These are phyloP conservation scores for Embidobia sp. DNA, from an alignment of 2,888 invertebrate genomes.

Conservation along the genomic window DNA sequence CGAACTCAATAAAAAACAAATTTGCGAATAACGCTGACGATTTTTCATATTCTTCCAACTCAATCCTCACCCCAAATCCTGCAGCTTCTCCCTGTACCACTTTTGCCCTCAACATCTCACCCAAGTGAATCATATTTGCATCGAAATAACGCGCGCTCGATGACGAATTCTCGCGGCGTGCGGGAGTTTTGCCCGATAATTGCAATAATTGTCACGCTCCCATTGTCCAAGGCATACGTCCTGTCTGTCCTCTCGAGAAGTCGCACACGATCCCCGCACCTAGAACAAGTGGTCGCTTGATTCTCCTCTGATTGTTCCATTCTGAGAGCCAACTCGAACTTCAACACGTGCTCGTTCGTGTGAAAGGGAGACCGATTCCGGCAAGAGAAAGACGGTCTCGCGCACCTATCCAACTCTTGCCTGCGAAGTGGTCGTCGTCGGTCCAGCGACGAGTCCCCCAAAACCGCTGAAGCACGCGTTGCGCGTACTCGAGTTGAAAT, in stretches of 20 bases:
- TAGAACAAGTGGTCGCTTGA: conserved; percentile 81
- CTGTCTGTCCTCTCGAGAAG: conserved; percentile 72
- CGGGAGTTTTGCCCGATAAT: conserved; percentile 72
- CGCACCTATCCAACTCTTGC: conserved; percentile 63
- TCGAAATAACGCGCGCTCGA: conserved; percentile 69
- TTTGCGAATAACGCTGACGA: no score
- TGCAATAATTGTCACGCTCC: conserved; percentile 79
- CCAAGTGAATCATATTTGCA: conserved; percentile 71
- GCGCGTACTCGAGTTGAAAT: conserved; percentile 39
- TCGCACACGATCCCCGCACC: conserved; percentile 69
- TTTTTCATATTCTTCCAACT: no score
- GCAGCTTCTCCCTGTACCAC: not conserved
- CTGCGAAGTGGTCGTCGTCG: conserved; percentile 56
- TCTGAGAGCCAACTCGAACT: conserved; percentile 75
- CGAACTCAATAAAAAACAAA: no score
- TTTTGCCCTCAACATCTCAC: conserved; percentile 15
- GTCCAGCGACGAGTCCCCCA: conserved; percentile 39
- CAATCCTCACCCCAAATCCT: not conserved
- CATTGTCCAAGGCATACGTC: conserved; percentile 72
- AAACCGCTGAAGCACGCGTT: conserved; percentile 54
- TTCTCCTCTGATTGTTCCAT: conserved; percentile 81
- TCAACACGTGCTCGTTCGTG: conserved; percentile 60
- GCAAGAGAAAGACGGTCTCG: conserved; percentile 41
- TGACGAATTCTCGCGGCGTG: conserved; percentile 65
- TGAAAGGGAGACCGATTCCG: conserved; percentile 55